phyloP scores from a whole-genome alignment of 2,113 vertebrate species.

The Brienomyrus brachyistius region DNA sequence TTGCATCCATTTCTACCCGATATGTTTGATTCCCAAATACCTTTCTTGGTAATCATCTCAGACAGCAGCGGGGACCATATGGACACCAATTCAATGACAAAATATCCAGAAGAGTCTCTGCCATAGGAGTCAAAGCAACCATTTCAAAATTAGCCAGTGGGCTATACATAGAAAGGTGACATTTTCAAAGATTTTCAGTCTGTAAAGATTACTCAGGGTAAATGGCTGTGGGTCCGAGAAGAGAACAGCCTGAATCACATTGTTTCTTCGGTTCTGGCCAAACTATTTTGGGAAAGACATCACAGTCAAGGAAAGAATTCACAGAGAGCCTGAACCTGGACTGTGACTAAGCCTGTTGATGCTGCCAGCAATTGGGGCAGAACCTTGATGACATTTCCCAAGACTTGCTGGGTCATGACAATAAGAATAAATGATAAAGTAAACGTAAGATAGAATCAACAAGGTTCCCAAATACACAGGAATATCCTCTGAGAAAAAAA shows the following conservation, averaged over 20 bases:
- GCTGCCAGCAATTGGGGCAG: background rate
- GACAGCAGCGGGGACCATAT: background rate
- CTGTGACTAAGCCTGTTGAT: background rate
- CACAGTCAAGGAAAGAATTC: background rate
- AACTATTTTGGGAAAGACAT: background rate
- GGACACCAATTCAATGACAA: background rate
- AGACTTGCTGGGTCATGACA: background rate
- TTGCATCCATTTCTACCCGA: background rate
- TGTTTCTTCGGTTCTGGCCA: background rate
- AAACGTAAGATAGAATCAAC: background rate
- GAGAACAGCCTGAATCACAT: background rate
- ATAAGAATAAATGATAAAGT: background rate
- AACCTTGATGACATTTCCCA: background rate
- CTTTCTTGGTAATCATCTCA: background rate
- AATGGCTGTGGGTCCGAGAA: background rate
- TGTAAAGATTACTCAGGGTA: background rate
- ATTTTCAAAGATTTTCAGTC: background rate
- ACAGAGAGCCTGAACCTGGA: background rate
- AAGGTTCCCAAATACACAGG: background rate
- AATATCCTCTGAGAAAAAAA: too few species aligned
- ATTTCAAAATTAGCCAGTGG: background rate
- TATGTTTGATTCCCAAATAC: constrained; percentile 3
- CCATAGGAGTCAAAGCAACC: background rate
- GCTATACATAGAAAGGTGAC: background rate
- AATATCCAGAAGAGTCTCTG: background rate